A percentile compares a stretch with the other conserved stretches of the same genome.
These are phyloP conservation scores for Hyles lineata DNA, from an alignment of 2,888 invertebrate genomes.

Conservation along the genomic window DNA sequence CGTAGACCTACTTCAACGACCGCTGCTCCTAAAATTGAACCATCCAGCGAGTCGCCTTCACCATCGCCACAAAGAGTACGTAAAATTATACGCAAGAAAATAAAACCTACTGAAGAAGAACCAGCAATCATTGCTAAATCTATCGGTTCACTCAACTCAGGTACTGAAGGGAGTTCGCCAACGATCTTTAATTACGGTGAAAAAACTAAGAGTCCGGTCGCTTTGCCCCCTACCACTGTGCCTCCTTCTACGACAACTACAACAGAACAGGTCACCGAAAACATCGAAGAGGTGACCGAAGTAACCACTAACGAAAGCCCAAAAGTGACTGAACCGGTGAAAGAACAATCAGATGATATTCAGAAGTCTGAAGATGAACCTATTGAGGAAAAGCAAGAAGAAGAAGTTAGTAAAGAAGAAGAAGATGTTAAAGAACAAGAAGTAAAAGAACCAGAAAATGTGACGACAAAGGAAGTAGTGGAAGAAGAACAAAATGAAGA, in stretches of 20 bases:
- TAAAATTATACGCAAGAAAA: conserved; percentile 75
- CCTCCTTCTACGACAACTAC: conserved; percentile 37
- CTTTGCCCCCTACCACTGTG: conserved; percentile 32
- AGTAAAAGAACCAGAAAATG: conserved; percentile 35
- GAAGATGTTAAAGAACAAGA: not conserved
- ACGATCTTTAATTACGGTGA: conserved; percentile 72
- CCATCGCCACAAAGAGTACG: conserved; percentile 59
- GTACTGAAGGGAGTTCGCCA: conserved; percentile 51
- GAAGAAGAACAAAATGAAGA: conserved; percentile 9
- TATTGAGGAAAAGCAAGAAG: not conserved
- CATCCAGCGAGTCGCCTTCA: conserved; percentile 49
- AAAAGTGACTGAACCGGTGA: not conserved
- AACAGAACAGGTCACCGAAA: conserved; percentile 40
- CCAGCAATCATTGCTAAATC: conserved; percentile 60
- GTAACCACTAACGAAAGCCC: conserved; percentile 30
- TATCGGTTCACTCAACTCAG: conserved; percentile 53
- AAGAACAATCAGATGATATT: conserved; percentile 25
- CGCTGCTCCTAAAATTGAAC: conserved; percentile 43
- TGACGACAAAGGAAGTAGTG: conserved; percentile 22
- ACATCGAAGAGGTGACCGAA: conserved; percentile 39
- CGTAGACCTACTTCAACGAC: conserved; percentile 65
- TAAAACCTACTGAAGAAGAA: conserved; percentile 61
- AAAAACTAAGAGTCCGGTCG: conserved; percentile 49
- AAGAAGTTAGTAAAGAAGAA: conserved; percentile 3
- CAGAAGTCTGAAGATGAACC: not conserved